Evolutionary conservation across 2,113 vertebrate genomes (phyloP).

Genomic region (Lanius collurio): DNA sequence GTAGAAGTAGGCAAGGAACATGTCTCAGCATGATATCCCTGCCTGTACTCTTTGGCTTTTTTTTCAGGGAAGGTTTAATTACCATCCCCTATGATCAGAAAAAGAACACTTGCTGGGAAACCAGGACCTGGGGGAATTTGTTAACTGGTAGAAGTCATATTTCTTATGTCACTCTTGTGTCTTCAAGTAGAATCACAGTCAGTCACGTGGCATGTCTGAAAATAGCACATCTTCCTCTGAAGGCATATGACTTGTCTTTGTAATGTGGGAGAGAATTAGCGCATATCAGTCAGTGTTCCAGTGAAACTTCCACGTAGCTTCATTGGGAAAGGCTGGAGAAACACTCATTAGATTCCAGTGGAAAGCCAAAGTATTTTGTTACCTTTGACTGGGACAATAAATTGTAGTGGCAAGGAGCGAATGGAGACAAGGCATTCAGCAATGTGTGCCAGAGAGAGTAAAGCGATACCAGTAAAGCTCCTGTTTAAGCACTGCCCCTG

Average conservation of each 20-base stretch:
- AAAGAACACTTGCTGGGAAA: background rate
- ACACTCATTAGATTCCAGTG: background rate
- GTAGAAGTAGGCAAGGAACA: background rate
- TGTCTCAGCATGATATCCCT: background rate
- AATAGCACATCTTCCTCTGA: background rate
- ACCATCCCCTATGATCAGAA: background rate
- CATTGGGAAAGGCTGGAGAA: background rate
- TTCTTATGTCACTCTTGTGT: background rate
- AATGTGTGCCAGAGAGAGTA: background rate
- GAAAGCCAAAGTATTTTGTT: background rate
- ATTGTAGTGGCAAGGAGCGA: background rate
- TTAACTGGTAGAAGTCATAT: background rate
- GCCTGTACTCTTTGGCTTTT: background rate
- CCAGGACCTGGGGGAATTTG: background rate
- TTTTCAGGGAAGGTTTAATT: background rate
- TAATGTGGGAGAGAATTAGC: background rate
- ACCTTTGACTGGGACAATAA: background rate
- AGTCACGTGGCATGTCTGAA: background rate
- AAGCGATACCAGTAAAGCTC: background rate
- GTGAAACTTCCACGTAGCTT: background rate
- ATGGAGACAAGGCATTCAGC: background rate
- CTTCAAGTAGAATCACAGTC: background rate
- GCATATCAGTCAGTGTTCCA: background rate
- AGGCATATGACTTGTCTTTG: background rate
- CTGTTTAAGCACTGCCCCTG: background rate